phyloP scores from a whole-genome alignment of 2,797 vertebrate genomes.

The Phoebastria nigripes region DNA sequence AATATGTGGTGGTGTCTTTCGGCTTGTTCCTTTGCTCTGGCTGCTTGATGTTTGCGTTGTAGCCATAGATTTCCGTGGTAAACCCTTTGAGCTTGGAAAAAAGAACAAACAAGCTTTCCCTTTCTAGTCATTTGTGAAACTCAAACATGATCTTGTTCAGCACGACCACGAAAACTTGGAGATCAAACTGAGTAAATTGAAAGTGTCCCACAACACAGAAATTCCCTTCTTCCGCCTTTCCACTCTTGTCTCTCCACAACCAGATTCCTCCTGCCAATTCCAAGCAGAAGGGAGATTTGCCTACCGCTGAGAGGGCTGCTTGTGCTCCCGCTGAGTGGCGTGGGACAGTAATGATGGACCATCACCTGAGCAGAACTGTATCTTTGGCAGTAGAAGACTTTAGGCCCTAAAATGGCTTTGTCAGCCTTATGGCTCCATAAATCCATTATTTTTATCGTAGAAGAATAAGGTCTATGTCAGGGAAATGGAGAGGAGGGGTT shows the following conservation, averaged over 20 bases:
- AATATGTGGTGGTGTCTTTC: slow-evolving; percentile 22
- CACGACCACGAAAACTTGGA: slow-evolving; percentile 45
- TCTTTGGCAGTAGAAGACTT: background rate
- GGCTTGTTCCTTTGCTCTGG: slow-evolving; percentile 28
- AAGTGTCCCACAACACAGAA: slow-evolving; percentile 56
- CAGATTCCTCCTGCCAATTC: background rate
- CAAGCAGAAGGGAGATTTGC: background rate
- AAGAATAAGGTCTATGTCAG: background rate
- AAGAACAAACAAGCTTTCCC: slow-evolving; percentile 15
- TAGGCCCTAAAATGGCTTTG: background rate
- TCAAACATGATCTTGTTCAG: slow-evolving; percentile 27
- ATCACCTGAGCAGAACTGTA: background rate
- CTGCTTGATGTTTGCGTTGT: slow-evolving; percentile 44
- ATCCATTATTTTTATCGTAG: background rate
- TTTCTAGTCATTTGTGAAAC: slow-evolving; percentile 51
- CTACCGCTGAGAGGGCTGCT: background rate
- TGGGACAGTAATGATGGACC: background rate
- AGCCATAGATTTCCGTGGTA: slow-evolving; percentile 33
- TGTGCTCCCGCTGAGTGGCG: background rate
- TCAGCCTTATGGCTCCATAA: background rate
- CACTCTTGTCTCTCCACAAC: background rate
- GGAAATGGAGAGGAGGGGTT: background rate
- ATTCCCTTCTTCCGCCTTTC: background rate
- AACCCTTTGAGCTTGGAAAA: background rate
- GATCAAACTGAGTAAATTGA: slow-evolving; percentile 29